Evolutionary conservation across 2,888 invertebrate genomes (phyloP).

Genomic region (Trachelus stipa): DNA sequence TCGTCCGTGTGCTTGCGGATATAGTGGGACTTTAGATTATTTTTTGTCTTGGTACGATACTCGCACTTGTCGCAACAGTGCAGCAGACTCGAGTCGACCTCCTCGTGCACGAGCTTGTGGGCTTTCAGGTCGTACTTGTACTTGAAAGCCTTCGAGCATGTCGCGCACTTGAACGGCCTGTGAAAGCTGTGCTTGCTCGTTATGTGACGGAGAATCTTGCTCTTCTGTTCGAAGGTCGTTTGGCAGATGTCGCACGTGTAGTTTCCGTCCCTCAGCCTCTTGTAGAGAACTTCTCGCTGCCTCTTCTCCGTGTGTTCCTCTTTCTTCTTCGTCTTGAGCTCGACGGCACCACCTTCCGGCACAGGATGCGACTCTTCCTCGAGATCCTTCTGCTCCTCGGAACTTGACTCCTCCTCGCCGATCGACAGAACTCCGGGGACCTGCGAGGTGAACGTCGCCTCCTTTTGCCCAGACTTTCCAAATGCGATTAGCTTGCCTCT

Average conservation of each 20-base stretch:
- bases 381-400: background rate
- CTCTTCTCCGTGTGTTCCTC: background rate
- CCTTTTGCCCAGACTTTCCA: background rate
- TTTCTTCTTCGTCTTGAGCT: constrained; percentile 8
- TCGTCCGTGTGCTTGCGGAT: constrained; percentile 48
- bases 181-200: constrained; percentile 50
- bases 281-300: constrained; percentile 29
- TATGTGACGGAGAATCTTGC: constrained; percentile 48
- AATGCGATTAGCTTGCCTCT: background rate
- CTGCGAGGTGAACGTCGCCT: background rate
- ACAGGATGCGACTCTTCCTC: background rate
- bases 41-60: constrained; percentile 46
- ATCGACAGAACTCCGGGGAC: background rate
- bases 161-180: constrained; percentile 44
- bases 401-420: background rate
- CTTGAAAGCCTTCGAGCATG: constrained; percentile 47
- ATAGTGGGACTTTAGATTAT: constrained; percentile 48
- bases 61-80: constrained; percentile 52
- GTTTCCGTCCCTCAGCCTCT: constrained; percentile 38
- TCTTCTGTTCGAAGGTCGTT: constrained; percentile 41
- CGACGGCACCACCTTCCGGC: background rate
- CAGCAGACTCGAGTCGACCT: constrained; percentile 30
- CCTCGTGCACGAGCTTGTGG: constrained; percentile 41
- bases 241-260: constrained; percentile 40
- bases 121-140: constrained; percentile 52